Base-by-base conservation (phyloP, 2,797 vertebrate species). In the Yasuhikotakia modesta region DNA sequence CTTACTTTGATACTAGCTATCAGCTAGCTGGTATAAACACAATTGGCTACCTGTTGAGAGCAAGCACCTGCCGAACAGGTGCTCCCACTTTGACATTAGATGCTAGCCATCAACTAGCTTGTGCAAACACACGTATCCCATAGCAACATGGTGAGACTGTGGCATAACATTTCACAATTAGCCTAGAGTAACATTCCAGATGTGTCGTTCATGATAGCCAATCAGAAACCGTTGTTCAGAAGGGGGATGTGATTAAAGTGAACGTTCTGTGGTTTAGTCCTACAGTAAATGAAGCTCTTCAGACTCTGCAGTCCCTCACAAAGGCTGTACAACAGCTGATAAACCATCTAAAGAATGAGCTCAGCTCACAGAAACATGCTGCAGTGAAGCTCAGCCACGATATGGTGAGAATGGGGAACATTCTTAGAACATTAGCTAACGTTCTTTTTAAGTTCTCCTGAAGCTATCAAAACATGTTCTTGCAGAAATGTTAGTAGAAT, bases 261-360 rank as follows among this genome's bases (percentile, higher is more conserved):
- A 27, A 16, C 27, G 16, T 27, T 17, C 17, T 53, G 14, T 61
- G 77, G 0, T 43, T 68, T 67, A 92, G 81, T 22, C 69, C 85
- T 22, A 88, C 92, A 60, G 81, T 87, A 63, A 73, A 84, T 16
- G 88, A 84, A 1, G 81, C 80, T 0, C 80, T 95, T 0, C 48
- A 16, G 4, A 66, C 72, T 64, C 87, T 95, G 79, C 85, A 76
- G 45, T 79, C 76, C 7, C 83, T 92, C 39, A 87, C 85, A 65
- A 87, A 88, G 79, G 89, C 88, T 2, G 22, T 92, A 60, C 90
- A 91, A 81, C 81, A 71, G 16, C 79, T 84, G 52, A 81, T 92
- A 2, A 60, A 27, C 16, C 85, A 82, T 68, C 87, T 94, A 22
- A 85, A 87, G 39, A 84, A 87, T 22, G 71, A 92, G 81, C 63